A percentile compares a stretch with the other conserved stretches of the same genome.
These are phyloP conservation scores for Vicugna pacos DNA, from an alignment of 2,113 vertebrate species.

Conservation along the genomic window DNA sequence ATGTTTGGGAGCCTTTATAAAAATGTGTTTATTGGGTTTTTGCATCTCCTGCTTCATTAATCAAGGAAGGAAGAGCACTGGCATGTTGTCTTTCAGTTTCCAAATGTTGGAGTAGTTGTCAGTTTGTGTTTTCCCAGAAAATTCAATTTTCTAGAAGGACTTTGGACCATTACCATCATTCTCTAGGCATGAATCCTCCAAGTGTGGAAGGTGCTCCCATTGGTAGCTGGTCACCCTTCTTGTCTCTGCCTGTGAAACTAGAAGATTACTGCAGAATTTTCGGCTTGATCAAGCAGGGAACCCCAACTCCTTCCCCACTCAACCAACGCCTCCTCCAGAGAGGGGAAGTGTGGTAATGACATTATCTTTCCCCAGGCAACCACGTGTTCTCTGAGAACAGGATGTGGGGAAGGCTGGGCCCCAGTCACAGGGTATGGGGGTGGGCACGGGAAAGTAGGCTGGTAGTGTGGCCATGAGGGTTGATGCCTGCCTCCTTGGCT, in stretches of 20 bases:
- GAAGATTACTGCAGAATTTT: slow-evolving; percentile 60
- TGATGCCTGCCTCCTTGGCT: slow-evolving; percentile 45
- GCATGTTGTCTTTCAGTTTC: slow-evolving; percentile 23
- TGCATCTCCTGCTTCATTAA: slow-evolving; percentile 16
- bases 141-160: slow-evolving; percentile 18
- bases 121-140: slow-evolving; percentile 62
- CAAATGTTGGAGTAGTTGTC: slow-evolving; percentile 39
- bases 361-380: slow-evolving; percentile 76
- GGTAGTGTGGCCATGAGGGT: neutral
- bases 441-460: slow-evolving; percentile 29
- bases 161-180: slow-evolving; percentile 54
- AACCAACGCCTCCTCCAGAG: slow-evolving; percentile 67
- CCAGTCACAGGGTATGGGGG: slow-evolving; percentile 70
- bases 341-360: slow-evolving; percentile 80
- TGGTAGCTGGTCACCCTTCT: slow-evolving; percentile 32
- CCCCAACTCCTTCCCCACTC: slow-evolving; percentile 43
- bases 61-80: slow-evolving; percentile 50
- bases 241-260: slow-evolving; percentile 40
- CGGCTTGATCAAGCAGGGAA: slow-evolving; percentile 49
- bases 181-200: slow-evolving; percentile 30
- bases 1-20: slow-evolving; percentile 38
- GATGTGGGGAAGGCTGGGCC: slow-evolving; percentile 78
- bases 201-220: neutral
- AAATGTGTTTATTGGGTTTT: slow-evolving; percentile 54
- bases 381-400: slow-evolving; percentile 81